Base-by-base conservation (phyloP, 2,113 vertebrate species). In the Sus scrofa region DNA sequence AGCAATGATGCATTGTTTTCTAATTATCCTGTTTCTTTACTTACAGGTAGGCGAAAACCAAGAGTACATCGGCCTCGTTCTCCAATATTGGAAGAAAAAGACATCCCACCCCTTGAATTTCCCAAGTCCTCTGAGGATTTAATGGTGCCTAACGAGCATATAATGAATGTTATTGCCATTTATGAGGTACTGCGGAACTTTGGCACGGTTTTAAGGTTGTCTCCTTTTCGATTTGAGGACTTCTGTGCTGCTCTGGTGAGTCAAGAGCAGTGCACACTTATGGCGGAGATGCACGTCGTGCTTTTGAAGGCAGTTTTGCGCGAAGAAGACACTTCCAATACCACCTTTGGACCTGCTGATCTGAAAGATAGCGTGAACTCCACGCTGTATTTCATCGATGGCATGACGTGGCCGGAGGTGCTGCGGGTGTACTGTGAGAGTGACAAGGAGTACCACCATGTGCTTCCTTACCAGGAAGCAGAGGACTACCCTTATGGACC, bases 331-430 rank as follows among this genome's bases (percentile, higher is more conserved):
- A 99, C 99, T 60, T 99, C 99, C 96, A 99, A 99, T 98, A 99
- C 99, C 97, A 99, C 99, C 95, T 99, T 99, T 81, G 99, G 99
- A 96, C 99, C 99, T 5, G 99, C 99, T 54, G 99, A 99, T 98
- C 99, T 99, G 97, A 99, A 99, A 98, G 99, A 99, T 98, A 99
- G 99, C 60, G 99, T 99, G 96, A 99, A 99, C 98, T 99, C 99
- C 98, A 99, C 99, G 15, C 98, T 99, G 89, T 99, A 99, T 97
- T 99, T 99, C 98, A 99, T 99, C 14, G 99, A 99, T 16, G 99
- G 99, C 91, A 99, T 99, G 99, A 99, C 99, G 0, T 99, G 99
- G 99, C 99, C 99, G 0, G 99, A 99, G 98, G 99, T 99, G 97
- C 98, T 99, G 97, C 99, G 99, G 30, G 98, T 99, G 14, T 99